Evolutionary conservation across 2,113 vertebrate genomes (phyloP), one percentile per base, ranked within the genome.

Genomic region (Ameiurus melas): DNA sequence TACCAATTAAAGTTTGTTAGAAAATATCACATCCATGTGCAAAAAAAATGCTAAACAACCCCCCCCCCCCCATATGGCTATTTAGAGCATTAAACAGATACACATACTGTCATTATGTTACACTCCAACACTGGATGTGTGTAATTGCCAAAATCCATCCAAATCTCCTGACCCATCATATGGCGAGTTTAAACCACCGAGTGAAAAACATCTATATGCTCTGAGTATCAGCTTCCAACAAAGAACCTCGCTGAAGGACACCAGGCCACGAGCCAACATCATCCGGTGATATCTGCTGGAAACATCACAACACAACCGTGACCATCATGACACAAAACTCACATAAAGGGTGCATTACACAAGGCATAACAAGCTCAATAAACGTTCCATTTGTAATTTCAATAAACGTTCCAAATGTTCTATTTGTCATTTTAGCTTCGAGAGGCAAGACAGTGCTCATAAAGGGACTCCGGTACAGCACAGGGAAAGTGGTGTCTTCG

Each of bases 321-420:
- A 58, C 51, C 78, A 27, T 75, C 81, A 64, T 22, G 68, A 77
- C 77, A 55, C 66, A 83, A 62, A 71, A 66, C 66, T 83, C 73
- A 78, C 84, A 78, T 77, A 86, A 86, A 86, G 57, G 6, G 3
- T 36, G 70, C 43, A 53, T 77, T 62, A 43, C 58, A 79, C 75
- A 51, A n/a, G 33, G 5, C 88, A 70, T 71, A 85, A 62, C 84
- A 58, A 60, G 60, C 85, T 47, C 43, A 64, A 62, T 83, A 88
- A 81, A 86, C 12, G 7, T 53, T 83, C 79, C 87, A 86, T 88
- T 86, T 88, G 89, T 86, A 47, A 85, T 88, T 88, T 90, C 84
- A 83, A 60, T 85, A 85, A 85, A 85, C n/a, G 33, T 27, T 85
- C 53, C 51, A 58, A 85, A 85, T 75, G 70, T 75, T 85, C 60